Percentiles rank a stretch among this genome's conserved stretches.
Evolutionary conservation across 2,113 vertebrate genomes (phyloP).

Genomic region (Muscicapa adusta): DNA sequence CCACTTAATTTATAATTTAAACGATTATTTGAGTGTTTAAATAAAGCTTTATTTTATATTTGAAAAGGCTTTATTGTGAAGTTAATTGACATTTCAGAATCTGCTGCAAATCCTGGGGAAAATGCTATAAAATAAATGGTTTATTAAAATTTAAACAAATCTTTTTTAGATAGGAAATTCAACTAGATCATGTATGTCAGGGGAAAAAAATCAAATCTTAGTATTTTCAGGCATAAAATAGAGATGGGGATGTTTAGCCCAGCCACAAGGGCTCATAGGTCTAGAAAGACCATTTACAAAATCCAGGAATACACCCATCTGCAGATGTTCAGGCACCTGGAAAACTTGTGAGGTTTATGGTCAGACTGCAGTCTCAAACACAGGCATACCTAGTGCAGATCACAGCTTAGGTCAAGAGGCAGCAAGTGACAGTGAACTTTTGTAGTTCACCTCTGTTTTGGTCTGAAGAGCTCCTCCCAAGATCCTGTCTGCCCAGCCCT

Average conservation of each 20-base stretch:
- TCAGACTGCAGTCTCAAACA: not conserved
- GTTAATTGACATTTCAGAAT: constrained; percentile 46
- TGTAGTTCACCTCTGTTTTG: not conserved
- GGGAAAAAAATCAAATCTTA: not conserved
- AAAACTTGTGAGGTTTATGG: not conserved
- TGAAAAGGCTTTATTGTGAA: constrained; percentile 25
- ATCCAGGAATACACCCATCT: not conserved
- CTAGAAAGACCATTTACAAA: not conserved
- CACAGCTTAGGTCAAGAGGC: not conserved
- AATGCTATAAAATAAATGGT: constrained; percentile 29
- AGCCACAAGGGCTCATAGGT: not conserved
- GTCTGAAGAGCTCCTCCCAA: not conserved
- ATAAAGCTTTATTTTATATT: constrained; percentile 48
- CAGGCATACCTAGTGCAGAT: not conserved
- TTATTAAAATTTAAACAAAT: constrained; percentile 34
- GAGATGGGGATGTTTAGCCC: not conserved
- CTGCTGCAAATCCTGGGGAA: not conserved
- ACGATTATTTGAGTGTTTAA: constrained; percentile 50
- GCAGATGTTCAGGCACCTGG: not conserved
- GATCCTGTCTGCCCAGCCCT: not conserved
- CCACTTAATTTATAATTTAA: constrained; percentile 54
- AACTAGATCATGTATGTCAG: not conserved
- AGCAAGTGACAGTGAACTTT: not conserved
- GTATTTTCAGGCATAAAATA: not conserved
- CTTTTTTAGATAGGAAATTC: not conserved